Conservation (phyloP, 2,888 invertebrate genomes). For the Patella caerulea region DNA sequence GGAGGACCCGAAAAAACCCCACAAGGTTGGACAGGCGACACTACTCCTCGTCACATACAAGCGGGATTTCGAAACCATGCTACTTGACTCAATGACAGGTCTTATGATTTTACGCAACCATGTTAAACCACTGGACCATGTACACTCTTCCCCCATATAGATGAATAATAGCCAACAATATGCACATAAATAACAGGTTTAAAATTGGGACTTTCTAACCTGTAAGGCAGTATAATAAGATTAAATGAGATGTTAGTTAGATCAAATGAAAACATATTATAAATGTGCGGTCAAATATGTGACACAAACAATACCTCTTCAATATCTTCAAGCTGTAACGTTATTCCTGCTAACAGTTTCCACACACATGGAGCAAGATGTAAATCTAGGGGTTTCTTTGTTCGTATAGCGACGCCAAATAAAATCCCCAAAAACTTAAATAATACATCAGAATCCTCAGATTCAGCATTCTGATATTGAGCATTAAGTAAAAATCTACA, state of each 20-base stretch:
- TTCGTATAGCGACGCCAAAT: slow-evolving; percentile 78
- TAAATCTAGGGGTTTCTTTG: slow-evolving; percentile 79
- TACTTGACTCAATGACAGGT: too few relatives aligned
- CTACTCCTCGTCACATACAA: too few relatives aligned
- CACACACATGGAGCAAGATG: slow-evolving; percentile 77
- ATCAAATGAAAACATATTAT: neutral
- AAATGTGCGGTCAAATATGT: too few relatives aligned
- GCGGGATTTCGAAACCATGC: too few relatives aligned
- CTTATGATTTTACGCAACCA: too few relatives aligned
- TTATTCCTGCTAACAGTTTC: slow-evolving; percentile 78
- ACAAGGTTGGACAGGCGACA: too few relatives aligned
- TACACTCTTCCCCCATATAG: too few relatives aligned
- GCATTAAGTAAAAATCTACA: slow-evolving; percentile 76
- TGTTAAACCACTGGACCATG: too few relatives aligned
- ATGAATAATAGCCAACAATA: too few relatives aligned
- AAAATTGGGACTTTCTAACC: too few relatives aligned
- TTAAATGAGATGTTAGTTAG: neutral
- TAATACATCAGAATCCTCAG: slow-evolving; percentile 75
- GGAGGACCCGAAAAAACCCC: too few relatives aligned
- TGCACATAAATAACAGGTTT: too few relatives aligned
- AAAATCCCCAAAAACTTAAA: slow-evolving; percentile 79
- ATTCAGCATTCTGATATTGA: slow-evolving; percentile 69
- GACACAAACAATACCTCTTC: slow-evolving; percentile 73
- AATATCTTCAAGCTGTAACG: slow-evolving; percentile 76
- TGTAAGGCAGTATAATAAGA: neutral